A percentile compares a stretch with the other conserved stretches of the same genome.
Evolutionary conservation across 2,888 invertebrate species (phyloP).

Genomic region (Euproctis similis): DNA sequence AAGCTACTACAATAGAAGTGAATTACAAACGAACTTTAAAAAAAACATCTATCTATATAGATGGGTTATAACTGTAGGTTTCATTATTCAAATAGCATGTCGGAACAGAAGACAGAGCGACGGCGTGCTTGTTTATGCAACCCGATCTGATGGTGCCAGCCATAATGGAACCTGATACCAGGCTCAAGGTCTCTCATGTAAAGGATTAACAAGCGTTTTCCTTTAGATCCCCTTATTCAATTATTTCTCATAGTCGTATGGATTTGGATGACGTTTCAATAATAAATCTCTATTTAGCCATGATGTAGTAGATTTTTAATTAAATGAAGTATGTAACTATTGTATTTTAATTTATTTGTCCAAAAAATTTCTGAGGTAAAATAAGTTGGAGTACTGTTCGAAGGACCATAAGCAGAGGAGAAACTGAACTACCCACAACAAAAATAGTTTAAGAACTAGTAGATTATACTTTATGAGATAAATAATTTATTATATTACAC

Average conservation of each 20-base stretch:
- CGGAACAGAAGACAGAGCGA: slow-evolving; percentile 43
- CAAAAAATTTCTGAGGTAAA: slow-evolving; percentile 10
- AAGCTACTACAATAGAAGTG: too few relatives aligned
- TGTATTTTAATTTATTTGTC: slow-evolving; percentile 9
- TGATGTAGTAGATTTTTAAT: too few relatives aligned
- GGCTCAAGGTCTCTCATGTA: slow-evolving; percentile 64
- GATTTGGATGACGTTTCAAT: slow-evolving; percentile 22
- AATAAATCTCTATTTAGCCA: too few relatives aligned
- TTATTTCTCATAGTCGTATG: slow-evolving; percentile 21
- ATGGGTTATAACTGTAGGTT: neutral
- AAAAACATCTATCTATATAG: too few relatives aligned
- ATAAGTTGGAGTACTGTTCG: too few relatives aligned
- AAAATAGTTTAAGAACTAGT: slow-evolving; percentile 15
- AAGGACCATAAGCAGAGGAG: too few relatives aligned
- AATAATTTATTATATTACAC: slow-evolving; percentile 15
- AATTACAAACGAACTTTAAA: too few relatives aligned
- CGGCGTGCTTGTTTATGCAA: slow-evolving; percentile 54
- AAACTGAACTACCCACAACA: too few relatives aligned
- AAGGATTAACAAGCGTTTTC: slow-evolving; percentile 50
- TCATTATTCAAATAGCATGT: slow-evolving; percentile 22
- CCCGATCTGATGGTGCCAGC: slow-evolving; percentile 37
- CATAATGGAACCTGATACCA: slow-evolving; percentile 44
- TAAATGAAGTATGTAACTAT: too few relatives aligned
- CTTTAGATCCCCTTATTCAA: slow-evolving; percentile 40
- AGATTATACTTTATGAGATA: slow-evolving; percentile 12